Evolutionary conservation across 2,113 vertebrate genomes (phyloP).

Genomic region (Tragelaphus imberbis): DNA sequence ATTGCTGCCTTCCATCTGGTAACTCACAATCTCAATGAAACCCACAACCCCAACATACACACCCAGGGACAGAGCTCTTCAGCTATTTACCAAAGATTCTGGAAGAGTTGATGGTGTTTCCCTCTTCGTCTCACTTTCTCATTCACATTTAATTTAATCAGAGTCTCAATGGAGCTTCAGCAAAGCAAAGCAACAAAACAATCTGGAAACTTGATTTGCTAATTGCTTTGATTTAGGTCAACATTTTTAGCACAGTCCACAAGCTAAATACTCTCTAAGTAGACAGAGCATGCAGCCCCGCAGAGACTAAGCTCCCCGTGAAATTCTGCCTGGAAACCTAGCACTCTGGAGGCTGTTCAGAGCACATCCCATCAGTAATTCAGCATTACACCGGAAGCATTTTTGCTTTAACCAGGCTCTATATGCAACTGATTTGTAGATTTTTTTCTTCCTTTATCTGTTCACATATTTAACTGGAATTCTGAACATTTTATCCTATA

Average conservation of each 20-base stretch:
- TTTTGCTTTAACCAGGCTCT: neutral
- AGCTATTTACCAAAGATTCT: neutral
- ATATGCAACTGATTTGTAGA: neutral
- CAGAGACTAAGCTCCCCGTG: neutral
- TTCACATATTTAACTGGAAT: constrained; percentile 18
- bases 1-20: neutral
- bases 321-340: neutral
- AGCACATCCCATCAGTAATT: neutral
- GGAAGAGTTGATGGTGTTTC: neutral
- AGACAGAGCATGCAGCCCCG: neutral
- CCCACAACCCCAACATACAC: neutral
- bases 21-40: neutral
- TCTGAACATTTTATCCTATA: neutral
- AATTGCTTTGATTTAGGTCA: constrained; percentile 56
- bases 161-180: constrained; percentile 29
- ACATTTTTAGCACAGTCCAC: constrained; percentile 6
- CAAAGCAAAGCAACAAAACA: constrained; percentile 47
- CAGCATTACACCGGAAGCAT: neutral
- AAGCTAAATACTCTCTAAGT: constrained; percentile 39
- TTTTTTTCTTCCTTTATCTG: neutral
- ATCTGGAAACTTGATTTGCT: constrained; percentile 18
- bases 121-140: neutral
- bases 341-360: neutral
- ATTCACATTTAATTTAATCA: constrained; percentile 53
- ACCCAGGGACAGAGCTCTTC: neutral